Base-by-base conservation (phyloP, 2,113 vertebrate species). In the Rhinogobius similis region DNA sequence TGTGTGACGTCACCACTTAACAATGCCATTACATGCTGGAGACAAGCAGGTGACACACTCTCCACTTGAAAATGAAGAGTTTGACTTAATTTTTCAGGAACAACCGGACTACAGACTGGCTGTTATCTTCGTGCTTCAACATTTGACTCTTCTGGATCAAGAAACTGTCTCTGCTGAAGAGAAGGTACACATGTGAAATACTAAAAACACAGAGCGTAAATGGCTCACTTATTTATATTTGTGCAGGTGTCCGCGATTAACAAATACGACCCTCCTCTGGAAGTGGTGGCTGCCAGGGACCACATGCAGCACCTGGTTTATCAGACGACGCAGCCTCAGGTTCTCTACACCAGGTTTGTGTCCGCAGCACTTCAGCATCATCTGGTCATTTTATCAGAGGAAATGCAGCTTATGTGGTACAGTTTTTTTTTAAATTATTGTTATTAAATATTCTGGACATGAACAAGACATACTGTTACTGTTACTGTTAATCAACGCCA, bases 181-280 rank as follows among this genome's bases (percentile, higher is more conserved):
- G 80, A 99, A 99, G 95, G 98, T 98, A 76, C 20, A 13, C n/a
- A 67, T 41, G 43, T 8, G 10, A 21, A 61, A 9, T 8, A 5
- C 7, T 20, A 18, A 52, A 12, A 36, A 59, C 13, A 5, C 32
- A 32, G 2, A 38, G 12, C 9, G 10, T 61, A 5, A 61, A n/a
- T n/a, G 10, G 10, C 10, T 18, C 2, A 61, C 20, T n/a, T n/a
- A 27, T 38, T 4, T 36, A 12, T 38, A 18, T 61, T 67, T 50
- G 75, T 44, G 10, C 73, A 99, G 98, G 96, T 99, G 2, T 73
- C 82, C 0, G 93, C 97, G 0, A 80, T 96, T 68, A 98, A 98
- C 69, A 93, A 88, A 67, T 92, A 91, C 0, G 90, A 95, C 67
- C 97, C 98, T 75, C 95, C 96, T 23, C 81, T 94, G 16, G 96